phyloP scores from a whole-genome alignment of 2,888 invertebrate species.

The Parnassius mnemosyne region DNA sequence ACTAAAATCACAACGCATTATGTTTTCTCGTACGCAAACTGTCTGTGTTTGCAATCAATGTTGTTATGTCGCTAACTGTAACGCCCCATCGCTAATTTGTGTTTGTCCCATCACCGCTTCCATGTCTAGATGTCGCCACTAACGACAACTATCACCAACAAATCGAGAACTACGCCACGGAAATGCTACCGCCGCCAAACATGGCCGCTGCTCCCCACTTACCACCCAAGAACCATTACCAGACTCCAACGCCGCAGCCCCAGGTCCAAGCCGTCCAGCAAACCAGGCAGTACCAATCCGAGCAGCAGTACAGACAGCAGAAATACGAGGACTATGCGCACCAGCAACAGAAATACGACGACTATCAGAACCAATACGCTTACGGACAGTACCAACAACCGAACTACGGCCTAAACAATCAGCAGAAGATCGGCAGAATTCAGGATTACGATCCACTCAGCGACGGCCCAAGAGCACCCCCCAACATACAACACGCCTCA shows the following conservation, averaged over 20 bases:
- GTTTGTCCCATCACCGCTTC: conserved; percentile 32
- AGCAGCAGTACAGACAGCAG: conserved; percentile 35
- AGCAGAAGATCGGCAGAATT: conserved; percentile 84
- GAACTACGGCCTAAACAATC: conserved; percentile 43
- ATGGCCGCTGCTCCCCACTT: conserved; percentile 57
- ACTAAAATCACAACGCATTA: background rate
- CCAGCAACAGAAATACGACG: conserved; percentile 27
- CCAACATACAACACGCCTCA: conserved; percentile 88
- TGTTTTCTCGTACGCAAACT: conserved; percentile 2
- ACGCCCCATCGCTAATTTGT: conserved; percentile 44
- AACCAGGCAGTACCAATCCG: conserved; percentile 31
- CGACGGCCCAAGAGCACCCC: conserved; percentile 84
- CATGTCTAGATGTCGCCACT: conserved; percentile 54
- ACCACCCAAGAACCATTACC: conserved; percentile 68
- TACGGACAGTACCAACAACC: conserved; percentile 46
- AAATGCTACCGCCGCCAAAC: conserved; percentile 62
- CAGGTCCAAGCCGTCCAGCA: conserved; percentile 36
- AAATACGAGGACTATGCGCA: conserved; percentile 42
- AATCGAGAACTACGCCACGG: conserved; percentile 72
- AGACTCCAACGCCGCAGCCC: conserved; percentile 48
- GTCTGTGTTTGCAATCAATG: conserved; percentile 11
- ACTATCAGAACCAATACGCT: conserved; percentile 38
- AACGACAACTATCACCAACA: conserved; percentile 74
- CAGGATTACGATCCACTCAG: conserved; percentile 90
- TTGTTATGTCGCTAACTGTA: conserved; percentile 17